These are phyloP conservation scores for Osedax frankpressi DNA, from an alignment of 2,888 invertebrate genomes.

Conservation along the genomic window DNA sequence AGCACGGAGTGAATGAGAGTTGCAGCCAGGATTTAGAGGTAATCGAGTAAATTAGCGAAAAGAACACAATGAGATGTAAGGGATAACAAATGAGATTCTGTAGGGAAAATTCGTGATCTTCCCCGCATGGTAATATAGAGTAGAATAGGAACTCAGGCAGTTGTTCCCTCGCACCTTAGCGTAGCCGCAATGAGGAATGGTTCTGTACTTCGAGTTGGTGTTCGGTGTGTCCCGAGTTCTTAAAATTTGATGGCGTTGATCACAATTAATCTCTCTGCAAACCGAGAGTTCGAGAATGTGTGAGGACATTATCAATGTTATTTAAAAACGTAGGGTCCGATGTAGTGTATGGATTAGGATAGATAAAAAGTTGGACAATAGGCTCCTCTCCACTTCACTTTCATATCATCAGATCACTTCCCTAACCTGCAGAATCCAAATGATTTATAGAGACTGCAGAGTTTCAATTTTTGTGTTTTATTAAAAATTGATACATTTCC, in stretches of 20 bases:
- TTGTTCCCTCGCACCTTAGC: not conserved
- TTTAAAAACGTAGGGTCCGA: not conserved
- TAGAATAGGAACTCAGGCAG: too few species aligned
- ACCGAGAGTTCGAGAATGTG: not conserved
- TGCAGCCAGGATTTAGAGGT: too few species aligned
- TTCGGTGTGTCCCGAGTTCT: not conserved
- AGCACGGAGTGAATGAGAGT: too few species aligned
- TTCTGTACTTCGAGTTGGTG: not conserved
- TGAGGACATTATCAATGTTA: not conserved
- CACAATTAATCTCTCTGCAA: not conserved
- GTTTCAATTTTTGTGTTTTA: not conserved
- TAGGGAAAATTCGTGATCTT: too few species aligned
- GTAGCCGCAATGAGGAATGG: not conserved
- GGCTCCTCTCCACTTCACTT: too few species aligned
- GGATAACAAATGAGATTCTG: too few species aligned
- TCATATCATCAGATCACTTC: too few species aligned
- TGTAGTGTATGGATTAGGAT: too few species aligned
- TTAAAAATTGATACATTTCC: not conserved
- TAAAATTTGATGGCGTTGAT: not conserved
- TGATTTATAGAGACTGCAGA: not conserved
- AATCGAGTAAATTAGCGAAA: too few species aligned
- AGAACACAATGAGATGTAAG: too few species aligned
- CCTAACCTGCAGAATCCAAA: not conserved
- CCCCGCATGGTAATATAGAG: too few species aligned
- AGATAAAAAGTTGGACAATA: too few species aligned